Base-by-base conservation (phyloP, 2,113 vertebrate species). In the Amazona vittata region DNA sequence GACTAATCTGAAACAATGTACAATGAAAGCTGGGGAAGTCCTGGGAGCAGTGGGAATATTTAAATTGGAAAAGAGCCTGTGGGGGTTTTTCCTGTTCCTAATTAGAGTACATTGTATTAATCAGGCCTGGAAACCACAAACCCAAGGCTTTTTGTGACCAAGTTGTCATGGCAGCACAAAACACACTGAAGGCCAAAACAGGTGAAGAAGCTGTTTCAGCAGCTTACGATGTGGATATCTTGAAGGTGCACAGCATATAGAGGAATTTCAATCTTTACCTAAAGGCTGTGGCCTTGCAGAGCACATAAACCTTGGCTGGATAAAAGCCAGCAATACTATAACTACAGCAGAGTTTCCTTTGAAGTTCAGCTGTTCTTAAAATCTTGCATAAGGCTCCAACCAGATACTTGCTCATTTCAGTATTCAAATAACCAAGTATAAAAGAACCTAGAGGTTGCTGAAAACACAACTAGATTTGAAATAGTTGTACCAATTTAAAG, bases 401-500 rank as follows among this genome's bases (percentile, higher is more conserved):
- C 26, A 86, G 16, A n/a, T 11, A 75, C 14, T 35, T 52, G 75
- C 0, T 68, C 14, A 52, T 31, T 76, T 77, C 70, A 68, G 12
- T 41, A 81, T 11, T 59, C 31, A 46, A 74, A 68, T 16, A 95
- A 44, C 3, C 5, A 76, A 71, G 64, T 15, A 22, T 1, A 81
- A 59, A 29, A 71, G 11, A 84, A 69, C 57, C 33, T 65, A 96
- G 76, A 44, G 94, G 78, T 93, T 96, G 83, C 84, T 96, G 94
- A 86, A 96, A 96, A 94, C 75, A 82, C 68, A 96, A 95, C 82
- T 90, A 80, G 57, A 93, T 90, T 57, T 94, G 24, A 83, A 94
- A 95, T 49, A 94, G 74, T 28, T 93, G 82, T 60, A 92, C 39
- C 81, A 94, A 96, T 93, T 96, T 94, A 97, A 94, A 96, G 86